Evolutionary conservation across 2,113 vertebrate genomes (phyloP).

Genomic region (Paraplagusia blochii): DNA sequence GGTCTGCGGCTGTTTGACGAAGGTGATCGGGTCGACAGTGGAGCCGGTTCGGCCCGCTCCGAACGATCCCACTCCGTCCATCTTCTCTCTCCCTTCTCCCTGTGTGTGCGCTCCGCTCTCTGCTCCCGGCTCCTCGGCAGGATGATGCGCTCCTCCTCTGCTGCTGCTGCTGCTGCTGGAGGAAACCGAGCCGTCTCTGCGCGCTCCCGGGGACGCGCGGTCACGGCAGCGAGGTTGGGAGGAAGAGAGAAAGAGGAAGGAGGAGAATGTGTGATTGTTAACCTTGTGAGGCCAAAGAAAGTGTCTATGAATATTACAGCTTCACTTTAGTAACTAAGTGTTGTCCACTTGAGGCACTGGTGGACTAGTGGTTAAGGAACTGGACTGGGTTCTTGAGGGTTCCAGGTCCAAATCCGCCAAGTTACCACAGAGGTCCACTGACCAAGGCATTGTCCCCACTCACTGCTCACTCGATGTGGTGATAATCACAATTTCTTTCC

Average conservation of each 20-base stretch:
- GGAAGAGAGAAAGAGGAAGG: conserved; percentile 3
- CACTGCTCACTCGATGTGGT: no score
- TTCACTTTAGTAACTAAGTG: no score
- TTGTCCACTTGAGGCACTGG: no score
- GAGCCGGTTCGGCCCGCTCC: conserved; percentile 89
- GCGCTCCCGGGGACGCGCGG: conserved; percentile 48
- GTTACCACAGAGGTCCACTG: no score
- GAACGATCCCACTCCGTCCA: conserved; percentile 92
- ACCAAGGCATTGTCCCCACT: no score
- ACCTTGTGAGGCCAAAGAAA: no score
- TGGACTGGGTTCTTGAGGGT: no score
- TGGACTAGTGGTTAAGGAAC: no score
- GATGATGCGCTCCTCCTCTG: conserved; percentile 54
- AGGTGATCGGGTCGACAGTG: conserved; percentile 83
- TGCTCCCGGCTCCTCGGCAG: conserved; percentile 61
- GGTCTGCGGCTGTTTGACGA: conserved; percentile 88
- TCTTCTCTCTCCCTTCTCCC: conserved; percentile 60
- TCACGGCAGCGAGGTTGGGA: conserved; percentile 10
- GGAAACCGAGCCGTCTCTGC: conserved; percentile 46
- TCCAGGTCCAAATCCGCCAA: no score
- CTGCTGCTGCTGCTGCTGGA: conserved; percentile 26
- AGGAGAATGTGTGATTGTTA: conserved; percentile 3
- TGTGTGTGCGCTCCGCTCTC: conserved; percentile 41
- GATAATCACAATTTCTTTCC: no score
- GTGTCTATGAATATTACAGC: no score